Conservation (phyloP, 2,797 vertebrate genomes). For the Steatocranus sp. region DNA sequence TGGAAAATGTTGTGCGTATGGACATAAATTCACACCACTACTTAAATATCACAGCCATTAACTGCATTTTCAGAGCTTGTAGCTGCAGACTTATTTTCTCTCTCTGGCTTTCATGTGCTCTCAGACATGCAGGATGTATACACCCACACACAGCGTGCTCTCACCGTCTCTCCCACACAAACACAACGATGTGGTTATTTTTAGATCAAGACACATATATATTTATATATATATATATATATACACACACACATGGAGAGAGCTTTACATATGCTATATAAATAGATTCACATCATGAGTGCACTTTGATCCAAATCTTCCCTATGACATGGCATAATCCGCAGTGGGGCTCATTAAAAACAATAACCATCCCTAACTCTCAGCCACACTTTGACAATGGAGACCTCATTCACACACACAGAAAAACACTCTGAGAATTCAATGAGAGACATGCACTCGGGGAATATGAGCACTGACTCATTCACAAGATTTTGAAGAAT, state of each 20-base stretch:
- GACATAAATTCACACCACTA: background rate
- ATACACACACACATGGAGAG: background rate
- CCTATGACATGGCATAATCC: conserved; percentile 22
- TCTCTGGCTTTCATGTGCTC: conserved; percentile 33
- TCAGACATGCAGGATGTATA: conserved; percentile 18
- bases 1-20: background rate
- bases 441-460: conserved; percentile 15
- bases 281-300: background rate
- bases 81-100: background rate
- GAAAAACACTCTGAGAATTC: conserved; percentile 27
- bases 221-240: background rate
- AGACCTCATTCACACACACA: conserved; percentile 24
- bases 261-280: background rate
- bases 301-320: conserved; percentile 26
- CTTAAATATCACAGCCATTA: background rate
- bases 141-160: conserved; percentile 2
- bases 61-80: background rate
- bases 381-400: conserved; percentile 13
- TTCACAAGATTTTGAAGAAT: conserved; percentile 21
- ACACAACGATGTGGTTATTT: background rate
- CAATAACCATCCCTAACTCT: conserved; percentile 34
- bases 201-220: background rate
- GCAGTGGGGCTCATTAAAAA: conserved; percentile 68
- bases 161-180: background rate
- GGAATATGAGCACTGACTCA: conserved; percentile 36